These are phyloP conservation scores for Sminthurides bifidus DNA, from an alignment of 1,140 invertebrate genomes.

Conservation along the genomic window DNA sequence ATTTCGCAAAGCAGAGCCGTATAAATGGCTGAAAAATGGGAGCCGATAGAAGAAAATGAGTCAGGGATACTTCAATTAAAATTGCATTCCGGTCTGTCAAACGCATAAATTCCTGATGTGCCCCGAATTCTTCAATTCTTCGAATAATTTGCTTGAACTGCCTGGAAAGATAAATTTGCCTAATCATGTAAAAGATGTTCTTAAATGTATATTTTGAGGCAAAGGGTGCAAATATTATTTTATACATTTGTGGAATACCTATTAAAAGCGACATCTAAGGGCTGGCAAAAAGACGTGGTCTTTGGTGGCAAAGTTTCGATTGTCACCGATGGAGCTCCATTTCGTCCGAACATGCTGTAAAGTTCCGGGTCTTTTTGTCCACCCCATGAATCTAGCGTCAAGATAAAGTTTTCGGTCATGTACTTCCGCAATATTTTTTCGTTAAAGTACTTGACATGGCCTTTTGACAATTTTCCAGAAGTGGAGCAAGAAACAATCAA, in stretches of 20 bases:
- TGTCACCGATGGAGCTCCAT: neutral
- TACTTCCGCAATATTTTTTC: too few relatives aligned
- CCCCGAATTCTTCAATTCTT: neutral
- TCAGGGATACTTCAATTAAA: neutral
- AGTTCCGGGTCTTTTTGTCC: too few relatives aligned
- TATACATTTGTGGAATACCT: too few relatives aligned
- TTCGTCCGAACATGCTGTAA: neutral
- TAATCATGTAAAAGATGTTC: too few relatives aligned
- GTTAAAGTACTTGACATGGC: conserved; percentile 12
- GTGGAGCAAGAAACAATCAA: conserved; percentile 9
- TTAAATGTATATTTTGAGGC: too few relatives aligned
- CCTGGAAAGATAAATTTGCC: too few relatives aligned
- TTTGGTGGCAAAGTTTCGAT: conserved; percentile 4
- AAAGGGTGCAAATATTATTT: too few relatives aligned
- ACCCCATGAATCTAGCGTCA: too few relatives aligned
- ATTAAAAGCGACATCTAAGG: conserved; percentile 4
- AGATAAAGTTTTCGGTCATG: too few relatives aligned
- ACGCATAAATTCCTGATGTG: neutral
- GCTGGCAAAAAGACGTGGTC: conserved; percentile 8
- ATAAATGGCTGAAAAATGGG: neutral
- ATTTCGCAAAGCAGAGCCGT: neutral
- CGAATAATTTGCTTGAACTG: conserved; percentile 13
- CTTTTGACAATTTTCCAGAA: conserved; percentile 13
- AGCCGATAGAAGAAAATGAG: neutral
- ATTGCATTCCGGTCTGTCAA: conserved; percentile 1